Evolutionary conservation across 2,113 vertebrate genomes (phyloP).

Genomic region (Istiophorus platypterus): DNA sequence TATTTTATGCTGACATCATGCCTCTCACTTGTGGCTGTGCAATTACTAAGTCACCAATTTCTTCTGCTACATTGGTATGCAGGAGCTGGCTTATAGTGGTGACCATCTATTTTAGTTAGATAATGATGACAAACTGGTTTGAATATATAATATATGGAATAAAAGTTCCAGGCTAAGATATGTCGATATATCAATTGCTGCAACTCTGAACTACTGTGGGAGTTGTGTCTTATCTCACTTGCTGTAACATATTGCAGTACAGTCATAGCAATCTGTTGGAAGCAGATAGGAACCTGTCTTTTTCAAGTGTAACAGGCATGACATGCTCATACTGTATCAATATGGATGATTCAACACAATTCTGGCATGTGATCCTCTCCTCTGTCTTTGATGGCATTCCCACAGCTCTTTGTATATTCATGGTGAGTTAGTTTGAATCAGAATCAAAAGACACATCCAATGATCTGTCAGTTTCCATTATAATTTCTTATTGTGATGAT

Average conservation of each 20-base stretch:
- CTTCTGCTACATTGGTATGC: slow-evolving; percentile 15
- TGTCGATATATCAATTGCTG: slow-evolving; percentile 9
- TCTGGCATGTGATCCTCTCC: slow-evolving; percentile 48
- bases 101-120: slow-evolving; percentile 50
- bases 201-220: slow-evolving; percentile 48
- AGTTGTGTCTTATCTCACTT: slow-evolving; percentile 60
- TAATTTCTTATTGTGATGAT: slow-evolving; percentile 51
- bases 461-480: slow-evolving; percentile 61
- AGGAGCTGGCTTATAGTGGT: slow-evolving; percentile 26
- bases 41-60: slow-evolving; percentile 34
- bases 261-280: slow-evolving; percentile 59
- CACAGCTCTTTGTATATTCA: slow-evolving; percentile 47
- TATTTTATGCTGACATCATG: slow-evolving; percentile 57
- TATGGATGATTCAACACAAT: slow-evolving; percentile 66
- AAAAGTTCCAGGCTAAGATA: slow-evolving; percentile 43
- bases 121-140: slow-evolving; percentile 53
- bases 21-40: slow-evolving; percentile 23
- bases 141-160: slow-evolving; percentile 46
- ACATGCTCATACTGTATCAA: slow-evolving; percentile 54
- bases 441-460: slow-evolving; percentile 59
- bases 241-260: slow-evolving; percentile 42
- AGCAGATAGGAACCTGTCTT: slow-evolving; percentile 69
- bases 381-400: slow-evolving; percentile 58
- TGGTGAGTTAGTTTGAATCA: slow-evolving; percentile 54
- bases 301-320: slow-evolving; percentile 66